phyloP scores from a whole-genome alignment of 2,113 vertebrate species.

The Tauraco erythrolophus region DNA sequence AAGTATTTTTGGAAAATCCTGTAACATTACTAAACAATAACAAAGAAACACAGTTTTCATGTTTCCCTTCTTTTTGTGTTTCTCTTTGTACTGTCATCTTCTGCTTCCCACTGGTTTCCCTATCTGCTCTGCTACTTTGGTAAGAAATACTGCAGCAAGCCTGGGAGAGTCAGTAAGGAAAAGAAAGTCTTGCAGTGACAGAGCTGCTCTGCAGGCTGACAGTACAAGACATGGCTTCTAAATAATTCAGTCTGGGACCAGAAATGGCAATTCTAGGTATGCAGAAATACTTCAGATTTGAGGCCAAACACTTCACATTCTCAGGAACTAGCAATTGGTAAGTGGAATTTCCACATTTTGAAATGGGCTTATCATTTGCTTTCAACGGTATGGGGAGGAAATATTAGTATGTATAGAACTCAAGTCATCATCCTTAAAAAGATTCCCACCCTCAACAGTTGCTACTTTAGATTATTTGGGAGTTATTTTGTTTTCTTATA shows the following conservation, averaged over 20 bases:
- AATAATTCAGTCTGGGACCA: slow-evolving; percentile 3
- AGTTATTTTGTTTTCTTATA: background rate
- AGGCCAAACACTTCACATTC: background rate
- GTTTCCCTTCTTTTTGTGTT: background rate
- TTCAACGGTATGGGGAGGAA: background rate
- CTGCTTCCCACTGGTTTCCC: background rate
- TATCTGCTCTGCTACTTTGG: background rate
- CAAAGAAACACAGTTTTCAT: background rate
- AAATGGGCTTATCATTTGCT: background rate
- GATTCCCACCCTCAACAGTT: background rate
- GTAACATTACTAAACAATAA: background rate
- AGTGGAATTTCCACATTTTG: background rate
- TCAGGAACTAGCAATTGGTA: background rate
- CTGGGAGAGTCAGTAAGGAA: background rate
- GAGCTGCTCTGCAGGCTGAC: slow-evolving; percentile 15
- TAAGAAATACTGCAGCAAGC: background rate
- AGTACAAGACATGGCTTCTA: background rate
- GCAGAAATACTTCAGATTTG: background rate
- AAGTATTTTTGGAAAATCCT: background rate
- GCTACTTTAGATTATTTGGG: background rate
- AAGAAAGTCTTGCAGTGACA: background rate
- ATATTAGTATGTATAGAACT: background rate
- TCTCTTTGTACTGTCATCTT: background rate
- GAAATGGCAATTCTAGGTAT: background rate
- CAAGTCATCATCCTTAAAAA: background rate